Base-by-base conservation (phyloP, 2,888 invertebrate genomes). In the Elmis aenea region DNA sequence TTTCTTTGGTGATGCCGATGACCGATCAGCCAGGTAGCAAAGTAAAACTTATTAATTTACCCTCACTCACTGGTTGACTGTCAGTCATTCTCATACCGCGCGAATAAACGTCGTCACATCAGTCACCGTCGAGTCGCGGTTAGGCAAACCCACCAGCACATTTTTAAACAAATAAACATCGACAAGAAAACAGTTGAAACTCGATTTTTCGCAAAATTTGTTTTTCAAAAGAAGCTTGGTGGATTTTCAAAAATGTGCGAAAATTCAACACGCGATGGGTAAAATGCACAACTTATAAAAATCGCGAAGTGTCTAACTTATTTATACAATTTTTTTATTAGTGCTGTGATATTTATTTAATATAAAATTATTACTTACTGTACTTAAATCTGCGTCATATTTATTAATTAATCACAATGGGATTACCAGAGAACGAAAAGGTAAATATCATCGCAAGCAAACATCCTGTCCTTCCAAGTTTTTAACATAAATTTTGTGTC, bases 1-100 rank as follows among this genome's bases (percentile, higher is more conserved):
- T 9, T 30, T 20, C 9, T 29, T 30, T 18, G 10, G 21, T 22
- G 22, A 22, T 21, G 30, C 21, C 30, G 30, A 30, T 30, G 30
- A 30, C 30, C 30, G 22, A 30, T 8, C 12, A 20, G 8, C 22
- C 12, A 4, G 13, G 27, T 8, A 21, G 22, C 18, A 6, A n/a
- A n/a, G n/a, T n/a, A n/a, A n/a, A n/a, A n/a, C n/a, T n/a, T n/a
- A n/a, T n/a, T n/a, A n/a, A n/a, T n/a, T n/a, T n/a, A n/a, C n/a
- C n/a, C n/a, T n/a, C n/a, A n/a, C n/a, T n/a, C n/a, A 18, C 18
- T 18, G 8, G 18, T 5, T 18, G n/a, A 18, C 18, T 18, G 18
- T 18, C 18, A 18, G 18, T 18, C 18, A 18, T 6, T 8, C 18
- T 5, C 8, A 6, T 8, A 18, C 18, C 18, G 18, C 8, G 5